Conservation (phyloP, 2,113 vertebrate genomes). For the Malurus cyaneus region DNA sequence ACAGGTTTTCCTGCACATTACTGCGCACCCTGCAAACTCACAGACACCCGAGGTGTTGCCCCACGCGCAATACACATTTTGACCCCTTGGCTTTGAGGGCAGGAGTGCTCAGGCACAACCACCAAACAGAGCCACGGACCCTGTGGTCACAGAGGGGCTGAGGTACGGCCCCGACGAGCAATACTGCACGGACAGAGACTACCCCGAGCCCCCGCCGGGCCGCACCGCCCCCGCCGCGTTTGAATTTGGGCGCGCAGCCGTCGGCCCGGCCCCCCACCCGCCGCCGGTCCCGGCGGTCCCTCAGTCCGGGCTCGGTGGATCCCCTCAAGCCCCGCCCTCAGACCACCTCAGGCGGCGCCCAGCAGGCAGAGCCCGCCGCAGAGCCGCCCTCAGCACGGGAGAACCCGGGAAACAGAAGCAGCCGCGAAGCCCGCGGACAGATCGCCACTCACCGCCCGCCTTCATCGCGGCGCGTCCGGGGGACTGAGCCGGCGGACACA, state of each 20-base stretch:
- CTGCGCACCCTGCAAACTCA: no score
- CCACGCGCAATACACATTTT: rapidly evolving
- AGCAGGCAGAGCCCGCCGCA: not conserved
- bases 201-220: not conserved
- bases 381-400: not conserved
- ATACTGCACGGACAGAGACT: not conserved
- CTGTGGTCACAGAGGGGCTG: not conserved
- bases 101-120: not conserved
- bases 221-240: not conserved
- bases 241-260: not conserved
- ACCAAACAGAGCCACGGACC: not conserved
- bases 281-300: not conserved
- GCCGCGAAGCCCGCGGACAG: no score
- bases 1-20: rapidly evolving
- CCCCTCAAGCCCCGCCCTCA: not conserved
- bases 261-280: not conserved
- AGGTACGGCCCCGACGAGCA: not conserved
- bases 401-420: not conserved
- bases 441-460: conserved; percentile 43
- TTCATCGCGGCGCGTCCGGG: not conserved
- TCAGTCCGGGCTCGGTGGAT: not conserved
- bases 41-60: rapidly evolving
- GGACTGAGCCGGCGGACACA: not conserved
- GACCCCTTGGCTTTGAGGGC: not conserved
- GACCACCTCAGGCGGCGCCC: not conserved